Percentiles rank a stretch among this genome's conserved stretches.
Conservation (phyloP, 2,797 vertebrate genomes). For the Alectoris magna region DNA sequence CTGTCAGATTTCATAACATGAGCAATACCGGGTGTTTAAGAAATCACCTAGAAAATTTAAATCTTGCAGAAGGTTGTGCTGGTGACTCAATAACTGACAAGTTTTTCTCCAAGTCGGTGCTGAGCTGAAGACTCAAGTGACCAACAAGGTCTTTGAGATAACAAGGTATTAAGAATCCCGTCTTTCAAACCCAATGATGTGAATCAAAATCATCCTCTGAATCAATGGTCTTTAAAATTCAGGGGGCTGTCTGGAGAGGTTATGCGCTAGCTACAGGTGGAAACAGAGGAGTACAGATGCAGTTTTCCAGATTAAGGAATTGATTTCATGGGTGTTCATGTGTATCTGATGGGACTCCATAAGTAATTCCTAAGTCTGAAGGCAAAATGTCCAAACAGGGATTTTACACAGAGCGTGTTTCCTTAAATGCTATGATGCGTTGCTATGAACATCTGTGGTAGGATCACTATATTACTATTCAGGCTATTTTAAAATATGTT, state of each 20-base stretch:
- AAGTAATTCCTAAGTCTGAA: neutral
- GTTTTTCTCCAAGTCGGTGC: neutral
- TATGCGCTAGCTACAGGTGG: neutral
- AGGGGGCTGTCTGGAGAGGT: neutral
- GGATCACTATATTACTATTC: neutral
- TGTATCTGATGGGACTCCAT: neutral
- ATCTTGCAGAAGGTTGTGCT: neutral
- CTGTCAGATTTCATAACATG: conserved; percentile 38
- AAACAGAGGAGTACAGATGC: neutral
- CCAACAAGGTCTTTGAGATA: neutral
- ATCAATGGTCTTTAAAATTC: neutral
- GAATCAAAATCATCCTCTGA: neutral
- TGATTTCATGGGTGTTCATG: neutral
- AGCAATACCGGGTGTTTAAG: neutral
- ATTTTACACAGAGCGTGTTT: neutral
- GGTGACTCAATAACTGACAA: neutral
- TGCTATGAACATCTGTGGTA: fast-evolving
- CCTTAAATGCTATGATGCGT: neutral
- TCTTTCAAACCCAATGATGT: neutral
- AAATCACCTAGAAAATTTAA: conserved; percentile 4
- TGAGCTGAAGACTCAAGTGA: neutral
- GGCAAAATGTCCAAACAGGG: neutral
- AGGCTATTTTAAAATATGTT: neutral
- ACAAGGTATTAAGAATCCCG: neutral
- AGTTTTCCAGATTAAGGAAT: neutral